Percentiles rank a stretch among this genome's conserved stretches.
Evolutionary conservation across 92 coral and sea anemone species (phyloP).

Genomic region (Umimayanthus kanabou): DNA sequence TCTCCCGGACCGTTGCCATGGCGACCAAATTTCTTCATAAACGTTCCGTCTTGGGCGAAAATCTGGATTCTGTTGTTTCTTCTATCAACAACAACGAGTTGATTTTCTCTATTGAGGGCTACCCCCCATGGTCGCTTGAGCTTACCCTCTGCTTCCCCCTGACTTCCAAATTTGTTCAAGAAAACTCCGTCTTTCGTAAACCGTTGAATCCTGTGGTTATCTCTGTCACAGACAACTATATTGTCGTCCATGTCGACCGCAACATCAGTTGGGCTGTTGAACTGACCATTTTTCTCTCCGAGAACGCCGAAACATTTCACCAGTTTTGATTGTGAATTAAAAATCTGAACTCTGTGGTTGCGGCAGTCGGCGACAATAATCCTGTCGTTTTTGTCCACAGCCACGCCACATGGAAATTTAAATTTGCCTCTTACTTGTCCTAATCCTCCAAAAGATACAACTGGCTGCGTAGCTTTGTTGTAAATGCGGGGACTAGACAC

Average conservation of each 20-base stretch:
- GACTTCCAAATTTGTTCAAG: constrained; percentile 83
- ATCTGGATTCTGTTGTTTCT: constrained; percentile 84
- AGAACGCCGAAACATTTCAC: constrained; percentile 81
- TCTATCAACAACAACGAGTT: constrained; percentile 85
- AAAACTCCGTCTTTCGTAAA: constrained; percentile 87
- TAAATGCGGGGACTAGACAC: constrained; percentile 91
- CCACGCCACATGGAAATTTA: constrained; percentile 94
- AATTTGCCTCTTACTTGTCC: constrained; percentile 72
- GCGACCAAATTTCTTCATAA: constrained; percentile 75
- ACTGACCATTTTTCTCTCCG: constrained; percentile 90
- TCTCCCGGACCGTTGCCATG: constrained; percentile 74
- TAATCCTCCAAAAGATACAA: constrained; percentile 69
- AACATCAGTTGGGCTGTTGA: constrained; percentile 93
- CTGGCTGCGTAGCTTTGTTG: constrained; percentile 66
- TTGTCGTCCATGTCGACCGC: constrained; percentile 74
- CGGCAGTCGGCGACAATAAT: constrained; percentile 91
- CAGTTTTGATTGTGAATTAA: constrained; percentile 72
- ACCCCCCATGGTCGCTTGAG: constrained; percentile 98
- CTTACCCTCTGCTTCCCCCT: constrained; percentile 70
- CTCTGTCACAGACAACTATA: constrained; percentile 91
- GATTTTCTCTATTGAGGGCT: constrained; percentile 68
- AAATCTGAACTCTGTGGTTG: constrained; percentile 91
- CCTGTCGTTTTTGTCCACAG: constrained; percentile 80
- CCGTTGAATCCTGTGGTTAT: constrained; percentile 90
- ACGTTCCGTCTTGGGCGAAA: constrained; percentile 75